These are phyloP conservation scores for Cheirogaleus major DNA, from an alignment of 2,797 vertebrate genomes.

Conservation along the genomic window DNA sequence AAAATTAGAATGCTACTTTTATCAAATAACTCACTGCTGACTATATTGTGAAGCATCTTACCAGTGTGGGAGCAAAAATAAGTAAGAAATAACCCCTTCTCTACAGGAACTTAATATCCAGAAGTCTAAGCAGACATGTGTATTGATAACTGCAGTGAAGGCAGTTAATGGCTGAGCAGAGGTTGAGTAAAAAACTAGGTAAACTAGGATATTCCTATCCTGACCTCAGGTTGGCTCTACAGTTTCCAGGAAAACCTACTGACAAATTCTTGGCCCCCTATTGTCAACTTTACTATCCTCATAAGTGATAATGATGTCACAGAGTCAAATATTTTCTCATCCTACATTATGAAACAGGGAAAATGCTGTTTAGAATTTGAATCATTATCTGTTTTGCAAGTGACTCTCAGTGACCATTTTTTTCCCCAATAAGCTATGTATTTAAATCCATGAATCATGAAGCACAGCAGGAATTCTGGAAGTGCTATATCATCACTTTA, in stretches of 20 bases:
- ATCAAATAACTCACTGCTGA: not conserved
- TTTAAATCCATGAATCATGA: constrained; percentile 36
- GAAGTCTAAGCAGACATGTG: not conserved
- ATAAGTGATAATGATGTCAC: not conserved
- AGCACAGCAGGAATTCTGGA: not conserved
- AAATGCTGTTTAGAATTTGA: constrained; percentile 8
- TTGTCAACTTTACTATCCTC: not conserved
- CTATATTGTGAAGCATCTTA: not conserved
- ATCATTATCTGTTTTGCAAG: not conserved
- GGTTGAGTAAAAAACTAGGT: not conserved
- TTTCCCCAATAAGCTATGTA: not conserved
- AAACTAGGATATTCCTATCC: not conserved
- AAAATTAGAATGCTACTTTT: constrained; percentile 1
- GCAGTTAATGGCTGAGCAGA: not conserved
- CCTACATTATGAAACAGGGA: not conserved
- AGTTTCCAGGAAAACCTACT: not conserved
- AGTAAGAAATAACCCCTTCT: not conserved
- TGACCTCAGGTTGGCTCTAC: not conserved
- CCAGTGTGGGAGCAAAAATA: not conserved
- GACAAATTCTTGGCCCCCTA: not conserved
- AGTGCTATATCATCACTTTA: not conserved
- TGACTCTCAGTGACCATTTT: not conserved
- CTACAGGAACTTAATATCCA: not conserved
- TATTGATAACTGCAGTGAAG: not conserved
- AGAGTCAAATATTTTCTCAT: not conserved